phyloP scores from a whole-genome alignment of 2,888 invertebrate genomes.

The Dynastes tityus region DNA sequence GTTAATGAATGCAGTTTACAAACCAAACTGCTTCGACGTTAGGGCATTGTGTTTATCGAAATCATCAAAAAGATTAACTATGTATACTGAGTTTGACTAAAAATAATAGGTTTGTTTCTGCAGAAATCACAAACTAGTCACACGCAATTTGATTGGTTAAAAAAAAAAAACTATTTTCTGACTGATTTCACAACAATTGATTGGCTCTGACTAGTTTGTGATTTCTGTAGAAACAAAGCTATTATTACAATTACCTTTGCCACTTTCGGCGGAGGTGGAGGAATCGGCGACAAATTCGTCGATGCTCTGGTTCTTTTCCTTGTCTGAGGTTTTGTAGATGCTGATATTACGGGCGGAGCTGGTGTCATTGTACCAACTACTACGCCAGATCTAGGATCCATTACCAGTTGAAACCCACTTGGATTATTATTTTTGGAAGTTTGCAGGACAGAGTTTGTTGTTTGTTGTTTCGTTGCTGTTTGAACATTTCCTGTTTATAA shows the following conservation, averaged over 20 bases:
- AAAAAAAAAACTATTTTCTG: no score
- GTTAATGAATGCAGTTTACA: no score
- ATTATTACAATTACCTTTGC: conserved; percentile 39
- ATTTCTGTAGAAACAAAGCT: no score
- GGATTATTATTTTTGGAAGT: conserved; percentile 52
- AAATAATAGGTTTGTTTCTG: no score
- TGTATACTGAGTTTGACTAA: no score
- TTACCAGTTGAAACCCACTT: conserved; percentile 70
- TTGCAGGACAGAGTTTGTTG: conserved; percentile 56
- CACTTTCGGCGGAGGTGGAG: conserved; percentile 52
- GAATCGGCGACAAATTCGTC: conserved; percentile 43
- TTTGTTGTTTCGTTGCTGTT: conserved; percentile 45
- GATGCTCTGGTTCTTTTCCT: conserved; percentile 48
- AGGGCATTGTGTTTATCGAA: no score
- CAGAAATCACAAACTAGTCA: no score
- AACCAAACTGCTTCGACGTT: no score
- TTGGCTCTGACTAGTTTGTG: no score
- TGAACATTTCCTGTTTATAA: conserved; percentile 40
- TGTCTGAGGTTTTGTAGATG: conserved; percentile 46
- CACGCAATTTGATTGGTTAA: no score
- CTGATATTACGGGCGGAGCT: conserved; percentile 43
- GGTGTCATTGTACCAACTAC: conserved; percentile 69
- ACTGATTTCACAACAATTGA: no score
- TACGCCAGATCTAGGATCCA: conserved; percentile 72
- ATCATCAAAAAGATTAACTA: no score